Conservation (phyloP, 2,888 invertebrate species). For the Amorpha juglandis region DNA sequence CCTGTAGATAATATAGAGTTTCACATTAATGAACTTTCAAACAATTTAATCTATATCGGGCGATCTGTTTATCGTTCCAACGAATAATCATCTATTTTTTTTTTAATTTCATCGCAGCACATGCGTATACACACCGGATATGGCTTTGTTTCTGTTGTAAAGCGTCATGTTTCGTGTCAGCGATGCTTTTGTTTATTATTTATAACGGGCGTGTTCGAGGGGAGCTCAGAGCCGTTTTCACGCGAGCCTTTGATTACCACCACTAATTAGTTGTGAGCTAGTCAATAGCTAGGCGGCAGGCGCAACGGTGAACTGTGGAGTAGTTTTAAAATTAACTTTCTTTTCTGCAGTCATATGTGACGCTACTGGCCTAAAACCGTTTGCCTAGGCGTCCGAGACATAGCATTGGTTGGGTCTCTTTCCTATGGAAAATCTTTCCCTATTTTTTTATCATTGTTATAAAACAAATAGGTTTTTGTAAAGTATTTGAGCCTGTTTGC, state of each 20-base stretch:
- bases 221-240: conserved; percentile 54
- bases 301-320: neutral
- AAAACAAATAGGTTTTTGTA: no score
- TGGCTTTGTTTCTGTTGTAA: conserved; percentile 66
- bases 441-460: neutral
- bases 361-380: no score
- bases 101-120: neutral
- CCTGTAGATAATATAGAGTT: neutral
- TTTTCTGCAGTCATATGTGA: neutral
- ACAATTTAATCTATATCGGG: conserved; percentile 13
- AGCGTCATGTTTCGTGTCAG: conserved; percentile 69
- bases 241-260: conserved; percentile 59
- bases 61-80: conserved; percentile 18
- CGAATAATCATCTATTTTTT: conserved; percentile 16
- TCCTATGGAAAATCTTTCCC: neutral
- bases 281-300: conserved; percentile 35
- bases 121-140: conserved; percentile 59
- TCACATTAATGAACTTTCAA: conserved; percentile 8
- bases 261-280: conserved; percentile 55
- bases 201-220: conserved; percentile 53
- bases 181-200: conserved; percentile 72
- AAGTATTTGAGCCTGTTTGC: neutral
- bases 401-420: no score
- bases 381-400: no score
- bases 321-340: conserved; percentile 31